phyloP scores from a whole-genome alignment of 2,888 invertebrate genomes.

The Xestia ashworthii region DNA sequence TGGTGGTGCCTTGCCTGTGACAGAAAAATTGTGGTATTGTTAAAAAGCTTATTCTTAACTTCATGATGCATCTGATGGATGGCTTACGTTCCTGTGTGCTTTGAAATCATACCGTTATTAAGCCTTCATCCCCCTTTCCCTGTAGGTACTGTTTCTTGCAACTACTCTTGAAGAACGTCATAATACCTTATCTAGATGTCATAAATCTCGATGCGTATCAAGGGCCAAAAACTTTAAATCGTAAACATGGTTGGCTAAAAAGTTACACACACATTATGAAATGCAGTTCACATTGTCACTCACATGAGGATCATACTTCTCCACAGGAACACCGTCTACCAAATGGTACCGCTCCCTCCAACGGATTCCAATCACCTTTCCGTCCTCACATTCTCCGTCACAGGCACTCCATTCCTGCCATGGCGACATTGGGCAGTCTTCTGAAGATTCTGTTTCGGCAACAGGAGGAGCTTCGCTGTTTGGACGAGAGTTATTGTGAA shows the following conservation, averaged over 20 bases:
- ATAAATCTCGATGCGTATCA: neutral
- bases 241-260: neutral
- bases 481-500: slow-evolving; percentile 20
- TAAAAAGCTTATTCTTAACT: neutral
- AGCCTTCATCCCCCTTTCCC: neutral
- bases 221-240: neutral
- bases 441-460: slow-evolving; percentile 76
- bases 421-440: slow-evolving; percentile 81
- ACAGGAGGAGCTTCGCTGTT: slow-evolving; percentile 76
- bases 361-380: slow-evolving; percentile 76
- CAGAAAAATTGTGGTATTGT: neutral
- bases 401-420: slow-evolving; percentile 85
- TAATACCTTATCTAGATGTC: neutral
- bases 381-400: slow-evolving; percentile 80
- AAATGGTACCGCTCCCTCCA: slow-evolving; percentile 84
- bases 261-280: neutral
- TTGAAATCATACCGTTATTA: neutral
- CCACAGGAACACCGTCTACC: slow-evolving; percentile 83
- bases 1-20: slow-evolving; percentile 73
- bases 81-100: neutral
- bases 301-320: slow-evolving; percentile 84
- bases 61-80: neutral
- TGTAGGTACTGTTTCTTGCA: neutral
- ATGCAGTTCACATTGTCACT: slow-evolving; percentile 52
- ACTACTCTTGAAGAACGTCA: neutral